Conservation (phyloP, 2,113 vertebrate species). For the Channa maculata region DNA sequence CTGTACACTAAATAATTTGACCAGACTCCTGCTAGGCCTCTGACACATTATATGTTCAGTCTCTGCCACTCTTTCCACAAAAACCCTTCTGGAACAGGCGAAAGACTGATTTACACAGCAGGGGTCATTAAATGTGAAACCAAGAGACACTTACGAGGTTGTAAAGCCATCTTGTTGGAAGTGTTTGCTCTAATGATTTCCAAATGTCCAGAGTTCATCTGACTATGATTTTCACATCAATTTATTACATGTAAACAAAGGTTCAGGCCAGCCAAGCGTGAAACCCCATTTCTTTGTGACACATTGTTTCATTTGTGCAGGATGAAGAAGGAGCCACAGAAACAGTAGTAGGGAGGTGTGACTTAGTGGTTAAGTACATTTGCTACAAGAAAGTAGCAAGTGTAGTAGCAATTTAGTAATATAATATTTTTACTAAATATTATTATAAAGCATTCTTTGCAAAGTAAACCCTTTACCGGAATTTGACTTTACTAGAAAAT, state of each 20-base stretch:
- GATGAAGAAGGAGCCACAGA: constrained; percentile 35
- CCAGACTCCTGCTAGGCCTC: constrained; percentile 25
- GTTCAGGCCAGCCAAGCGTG: constrained; percentile 46
- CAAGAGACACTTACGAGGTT: constrained; percentile 69
- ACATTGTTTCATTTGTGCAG: constrained; percentile 31
- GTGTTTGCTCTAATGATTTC: constrained; percentile 72
- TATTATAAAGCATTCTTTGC: too few relatives aligned
- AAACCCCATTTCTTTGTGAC: constrained; percentile 44
- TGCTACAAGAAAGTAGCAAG: too few relatives aligned
- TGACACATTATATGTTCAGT: constrained; percentile 34
- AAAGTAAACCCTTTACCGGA: too few relatives aligned
- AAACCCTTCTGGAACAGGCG: constrained; percentile 46
- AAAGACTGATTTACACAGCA: constrained; percentile 70
- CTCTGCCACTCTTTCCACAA: constrained; percentile 44
- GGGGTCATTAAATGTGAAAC: constrained; percentile 71
- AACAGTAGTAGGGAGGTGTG: constrained; percentile 1
- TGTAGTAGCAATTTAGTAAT: too few relatives aligned
- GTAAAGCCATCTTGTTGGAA: constrained; percentile 66
- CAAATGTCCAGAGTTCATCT: constrained; percentile 71
- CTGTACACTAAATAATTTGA: constrained; percentile 4
- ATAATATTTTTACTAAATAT: too few relatives aligned
- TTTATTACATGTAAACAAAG: constrained; percentile 74
- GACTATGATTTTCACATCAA: constrained; percentile 75
- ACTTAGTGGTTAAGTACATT: neutral
- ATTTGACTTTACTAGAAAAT: too few relatives aligned